Base-by-base conservation (phyloP, 2,888 invertebrate genomes). In the Bombylius discolor region DNA sequence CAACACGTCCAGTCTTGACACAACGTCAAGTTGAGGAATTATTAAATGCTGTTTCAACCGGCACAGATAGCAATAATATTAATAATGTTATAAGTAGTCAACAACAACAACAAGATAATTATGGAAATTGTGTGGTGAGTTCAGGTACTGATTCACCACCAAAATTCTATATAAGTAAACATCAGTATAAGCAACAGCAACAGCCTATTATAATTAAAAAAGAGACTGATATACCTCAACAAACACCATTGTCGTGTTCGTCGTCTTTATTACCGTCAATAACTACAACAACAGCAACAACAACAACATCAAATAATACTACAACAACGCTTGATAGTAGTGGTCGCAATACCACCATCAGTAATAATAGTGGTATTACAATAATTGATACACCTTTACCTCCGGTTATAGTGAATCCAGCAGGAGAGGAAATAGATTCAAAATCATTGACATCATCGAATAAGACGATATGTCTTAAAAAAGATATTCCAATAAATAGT, bases 1-100 rank as follows among this genome's bases (percentile, higher is more conserved):
- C 68, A 63, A 67, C 69, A 57, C 64, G 65, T 55, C 68, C 68
- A 34, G 68, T 68, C 49, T 62, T 68, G 56, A 66, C 66, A 50
- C 66, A 66, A 47, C 52, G 46, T 51, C 58, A 61, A 49, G 47
- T 57, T n/a, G 23, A 23, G 23, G 61, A 60, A 49, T 47, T 61
- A 14, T 46, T 60, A 51, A 42, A 11, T 42, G 39, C 11, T 11
- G 12, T 8, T 42, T 8, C 11, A 11, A 6, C 4, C 11, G 39
- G 39, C 8, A 11, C 4, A 4, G 11, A 42, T 11, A 11, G 47
- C 32, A 32, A 12, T 47, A 33, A 33, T 32, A 42, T 9, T 11
- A 42, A 11, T 42, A 42, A 11, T 11, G 11, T 8, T 42, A 5
- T 8, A 11, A 61, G 56, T 55, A 58, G 39, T 51, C 51, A 56